Evolutionary conservation across 2,888 invertebrate genomes (phyloP).

Genomic region (Cosmorhoe ocellata): DNA sequence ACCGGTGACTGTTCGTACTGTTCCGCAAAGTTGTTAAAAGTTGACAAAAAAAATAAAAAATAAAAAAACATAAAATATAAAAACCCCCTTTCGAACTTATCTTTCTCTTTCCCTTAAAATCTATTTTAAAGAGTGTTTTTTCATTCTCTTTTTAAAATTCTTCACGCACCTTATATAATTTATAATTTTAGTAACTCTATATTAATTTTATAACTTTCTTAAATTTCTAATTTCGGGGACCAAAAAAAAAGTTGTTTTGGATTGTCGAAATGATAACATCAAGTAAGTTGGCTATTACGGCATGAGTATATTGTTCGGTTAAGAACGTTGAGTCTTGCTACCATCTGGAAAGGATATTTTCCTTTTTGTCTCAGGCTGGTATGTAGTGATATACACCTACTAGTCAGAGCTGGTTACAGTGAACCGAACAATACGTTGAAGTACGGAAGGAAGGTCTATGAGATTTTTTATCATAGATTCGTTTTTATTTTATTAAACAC

Average conservation of each 20-base stretch:
- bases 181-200: no score
- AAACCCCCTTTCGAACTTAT: background rate
- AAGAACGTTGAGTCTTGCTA: background rate
- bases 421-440: no score
- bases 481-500: no score
- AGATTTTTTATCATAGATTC: no score
- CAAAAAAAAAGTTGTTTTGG: slow-evolving; percentile 3
- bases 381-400: no score
- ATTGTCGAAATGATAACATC: background rate
- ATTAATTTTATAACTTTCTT: no score
- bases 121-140: slow-evolving; percentile 1
- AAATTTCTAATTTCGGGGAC: slow-evolving; percentile 2
- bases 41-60: slow-evolving; percentile 13
- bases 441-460: no score
- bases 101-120: background rate
- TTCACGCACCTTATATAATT: background rate
- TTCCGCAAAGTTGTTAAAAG: slow-evolving; percentile 7
- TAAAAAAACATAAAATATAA: no score
- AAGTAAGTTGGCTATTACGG: background rate
- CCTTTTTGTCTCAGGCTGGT: no score
- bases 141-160: background rate
- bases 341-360: slow-evolving; percentile 8
- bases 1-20: slow-evolving; percentile 1
- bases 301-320: no score
- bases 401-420: no score